Base-by-base conservation (phyloP, 2,113 vertebrate genomes). In the Anoplopoma fimbria region DNA sequence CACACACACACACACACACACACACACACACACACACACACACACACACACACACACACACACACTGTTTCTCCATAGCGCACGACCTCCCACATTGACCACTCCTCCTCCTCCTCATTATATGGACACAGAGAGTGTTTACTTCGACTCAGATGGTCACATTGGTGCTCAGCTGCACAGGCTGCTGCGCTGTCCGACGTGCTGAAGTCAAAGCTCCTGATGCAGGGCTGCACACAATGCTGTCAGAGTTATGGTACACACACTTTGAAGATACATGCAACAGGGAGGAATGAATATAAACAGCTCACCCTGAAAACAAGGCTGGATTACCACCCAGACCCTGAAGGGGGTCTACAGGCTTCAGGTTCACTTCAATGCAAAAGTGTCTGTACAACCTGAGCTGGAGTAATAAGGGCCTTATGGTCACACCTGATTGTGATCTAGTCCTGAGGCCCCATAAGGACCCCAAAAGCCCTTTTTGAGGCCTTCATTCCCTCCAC, bases 171-270 rank as follows among this genome's bases (percentile, higher is more conserved):
- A 31, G 83, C 53, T 6, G 64, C 70, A 1, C 64, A n/a, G 14
- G 64, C 53, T 15, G 75, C 68, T 21, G 86, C 77, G 84, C 92
- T 94, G 89, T 92, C 93, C 90, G 3, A 15, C 89, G 93, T 94
- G 81, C 91, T 93, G 89, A 75, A 72, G 65, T 27, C 4, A 25
- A 1, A 21, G 31, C 15, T n/a, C n/a, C 29, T 27, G 45, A 60
- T 4, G 42, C 57, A 10, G 60, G 29, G 70, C 49, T 60, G 64
- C 47, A 40, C 64, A 3, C 4, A 1, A 34, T 0, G 21, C 25
- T 8, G 0, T 33, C 40, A 25, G 45, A 42, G 49, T 55, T 15
- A n/a, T 1, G 21, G 14, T 10, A n/a, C 19, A 49, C 42, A 31
- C 45, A 23, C 38, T 25, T 2, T 9, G 36, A 57, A 23, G 36